Percentiles rank a stretch among this genome's conserved stretches.
These are phyloP conservation scores for Drosophila anceps DNA, from an alignment of 2,888 invertebrate species.

Conservation along the genomic window DNA sequence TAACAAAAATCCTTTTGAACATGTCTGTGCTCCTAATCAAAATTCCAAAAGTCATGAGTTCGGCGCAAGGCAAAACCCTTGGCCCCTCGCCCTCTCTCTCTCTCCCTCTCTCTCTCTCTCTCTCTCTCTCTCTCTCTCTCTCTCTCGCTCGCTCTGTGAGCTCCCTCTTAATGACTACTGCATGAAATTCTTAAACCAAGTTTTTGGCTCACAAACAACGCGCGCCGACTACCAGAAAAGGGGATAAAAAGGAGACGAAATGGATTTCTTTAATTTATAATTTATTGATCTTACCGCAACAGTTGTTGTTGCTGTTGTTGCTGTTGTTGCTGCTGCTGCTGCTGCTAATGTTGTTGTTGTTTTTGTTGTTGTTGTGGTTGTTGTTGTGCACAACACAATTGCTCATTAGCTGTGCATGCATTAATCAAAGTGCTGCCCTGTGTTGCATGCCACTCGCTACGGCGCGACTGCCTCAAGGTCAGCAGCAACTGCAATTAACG, in stretches of 20 bases:
- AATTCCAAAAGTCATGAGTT: conserved; percentile 80
- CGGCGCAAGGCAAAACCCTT: conserved; percentile 37
- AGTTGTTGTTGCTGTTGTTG: conserved; percentile 8
- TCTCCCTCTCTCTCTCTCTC: background rate
- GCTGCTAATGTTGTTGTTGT: conserved; percentile 8
- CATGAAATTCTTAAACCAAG: conserved; percentile 75
- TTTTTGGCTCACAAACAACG: conserved; percentile 61
- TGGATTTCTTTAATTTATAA: conserved; percentile 82
- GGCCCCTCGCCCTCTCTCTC: no score
- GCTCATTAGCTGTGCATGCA: conserved; percentile 75
- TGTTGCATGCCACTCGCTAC: conserved; percentile 18
- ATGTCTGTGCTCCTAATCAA: conserved; percentile 81
- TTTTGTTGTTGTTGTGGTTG: conserved; percentile 16
- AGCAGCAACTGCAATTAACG: conserved; percentile 31
- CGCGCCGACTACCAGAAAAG: conserved; percentile 28
- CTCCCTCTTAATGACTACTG: conserved; percentile 71
- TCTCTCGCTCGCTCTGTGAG: background rate
- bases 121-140: background rate
- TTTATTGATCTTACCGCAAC: conserved; percentile 78
- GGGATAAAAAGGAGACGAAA: conserved; percentile 49
- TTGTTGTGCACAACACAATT: conserved; percentile 64
- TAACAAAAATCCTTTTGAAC: conserved; percentile 81
- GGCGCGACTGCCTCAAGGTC: conserved; percentile 50
- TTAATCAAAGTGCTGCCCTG: conserved; percentile 64
- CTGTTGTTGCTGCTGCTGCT: conserved; percentile 35